A percentile compares a stretch with the other conserved stretches of the same genome.
These are phyloP conservation scores for Rhagophthalmus giganteus DNA, from an alignment of 2,888 invertebrate species.

Conservation along the genomic window DNA sequence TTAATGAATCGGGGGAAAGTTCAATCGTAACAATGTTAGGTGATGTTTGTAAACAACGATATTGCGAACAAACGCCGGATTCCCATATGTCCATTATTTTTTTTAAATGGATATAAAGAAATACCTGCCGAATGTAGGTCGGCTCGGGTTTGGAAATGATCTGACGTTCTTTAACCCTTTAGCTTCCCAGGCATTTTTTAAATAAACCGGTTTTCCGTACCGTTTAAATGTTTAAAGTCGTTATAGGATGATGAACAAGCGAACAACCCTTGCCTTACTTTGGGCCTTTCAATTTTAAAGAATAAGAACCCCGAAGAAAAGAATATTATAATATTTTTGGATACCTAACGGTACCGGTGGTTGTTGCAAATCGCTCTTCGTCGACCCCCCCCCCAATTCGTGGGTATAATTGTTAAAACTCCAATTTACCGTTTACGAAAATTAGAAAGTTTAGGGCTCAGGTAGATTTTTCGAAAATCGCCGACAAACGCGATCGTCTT, in stretches of 20 bases:
- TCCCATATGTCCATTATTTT: not conserved
- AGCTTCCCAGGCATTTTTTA: conserved; percentile 38
- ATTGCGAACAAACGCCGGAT: not conserved
- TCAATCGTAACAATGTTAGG: too few species aligned
- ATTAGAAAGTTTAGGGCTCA: conserved; percentile 11
- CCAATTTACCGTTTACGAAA: conserved; percentile 5
- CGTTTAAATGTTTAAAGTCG: conserved; percentile 35
- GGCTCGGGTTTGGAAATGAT: conserved; percentile 19
- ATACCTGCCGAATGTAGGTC: conserved; percentile 4
- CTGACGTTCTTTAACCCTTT: conserved; percentile 24
- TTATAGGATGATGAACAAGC: conserved; percentile 30
- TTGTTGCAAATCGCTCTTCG: not conserved
- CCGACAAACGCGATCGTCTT: too few species aligned
- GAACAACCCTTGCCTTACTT: conserved; percentile 20
- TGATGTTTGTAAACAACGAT: not conserved
- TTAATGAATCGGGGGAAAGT: too few species aligned
- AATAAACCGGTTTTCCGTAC: conserved; percentile 37
- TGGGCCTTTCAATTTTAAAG: not conserved
- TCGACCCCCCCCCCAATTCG: not conserved
- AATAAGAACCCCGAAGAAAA: not conserved
- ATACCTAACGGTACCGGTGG: conserved; percentile 11
- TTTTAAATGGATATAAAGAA: not conserved
- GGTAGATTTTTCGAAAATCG: not conserved
- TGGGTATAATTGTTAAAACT: too few species aligned
- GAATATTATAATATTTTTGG: conserved; percentile 3